Base-by-base conservation (phyloP, 2,113 vertebrate genomes). In the Corythoichthys haematopterus region DNA sequence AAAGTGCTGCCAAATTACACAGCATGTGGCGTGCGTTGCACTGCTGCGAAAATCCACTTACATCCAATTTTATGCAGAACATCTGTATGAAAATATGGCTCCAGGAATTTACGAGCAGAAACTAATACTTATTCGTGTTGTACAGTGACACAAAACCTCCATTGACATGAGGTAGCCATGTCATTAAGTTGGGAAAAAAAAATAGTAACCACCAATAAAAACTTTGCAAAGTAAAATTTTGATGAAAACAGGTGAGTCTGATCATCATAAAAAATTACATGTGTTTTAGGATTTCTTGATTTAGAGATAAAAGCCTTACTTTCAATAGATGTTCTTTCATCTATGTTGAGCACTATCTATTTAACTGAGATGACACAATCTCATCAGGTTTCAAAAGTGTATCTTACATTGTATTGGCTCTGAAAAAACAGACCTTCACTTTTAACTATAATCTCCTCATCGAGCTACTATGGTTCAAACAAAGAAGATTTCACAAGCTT, bases 331-430 rank as follows among this genome's bases (percentile, higher is more conserved):
- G 48, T 6, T 51, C 10, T 12, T 14, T 48, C 52, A 33, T 33
- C 12, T 12, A 28, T 55, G 52, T 13, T 55, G 52, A 28, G 28
- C 4, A 14, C 55, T 46, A 12, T 36, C 53, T 12, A n/a, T 61
- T 61, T 43, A 61, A 10, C 13, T 40, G 59, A 43, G 8, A 12
- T 14, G n/a, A 60, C 8, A 16, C 1, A 47, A 68, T 71, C 66
- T 79, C 68, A 75, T 78, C 71, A 81, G 85, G 72, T 57, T 64
- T 50, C 61, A 68, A 65, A 80, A 65, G 35, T 66, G 72, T 64
- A 55, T 56, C 52, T 75, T 65, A 61, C 40, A 37, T 3, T 40
- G 64, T 12, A 64, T 50, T 69, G 16, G 72, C 56, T 71, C 55
- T 40, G 61, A 52, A 50, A 35, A 66, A 20, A 73, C 65, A 66